Evolutionary conservation across 1,140 invertebrate species (phyloP), one percentile per base, ranked within the genome.

Genomic region (Camponotus pennsylvanicus): DNA sequence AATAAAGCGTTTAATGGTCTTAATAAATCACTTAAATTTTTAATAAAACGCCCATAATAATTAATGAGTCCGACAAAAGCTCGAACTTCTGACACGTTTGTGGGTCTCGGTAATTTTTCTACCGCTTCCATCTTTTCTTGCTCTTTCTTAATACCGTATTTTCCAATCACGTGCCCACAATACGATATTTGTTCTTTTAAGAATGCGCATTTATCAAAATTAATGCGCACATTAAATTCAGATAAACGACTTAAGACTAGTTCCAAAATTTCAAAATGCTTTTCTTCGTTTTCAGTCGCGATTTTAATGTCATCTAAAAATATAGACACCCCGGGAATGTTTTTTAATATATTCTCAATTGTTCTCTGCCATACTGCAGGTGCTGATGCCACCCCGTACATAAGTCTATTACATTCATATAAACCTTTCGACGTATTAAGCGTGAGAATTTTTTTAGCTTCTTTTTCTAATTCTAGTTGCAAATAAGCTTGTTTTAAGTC

Each of bases 121-220:
- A 90, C 85, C 9, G 88, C 88, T 1, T 70, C 37, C 0, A 89
- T 66, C 18, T 73, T 85, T 77, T 85, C 2, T 64, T 78, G 71
- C 11, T 71, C 63, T 27, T 89, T 89, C 4, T 87, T 80, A 7
- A 86, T 66, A 0, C 69, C 85, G 5, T 73, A 13, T 66, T 73
- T 79, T 8, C 69, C 59, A 0, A 77, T 82, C 0, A 83, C 21
- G 27, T 76, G 66, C 1, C 79, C 86, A 21, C 75, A 71, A 5
- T 83, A 55, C n/a, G 80, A 64, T 5, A 87, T 45, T 34, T 49
- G 64, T 13, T 87, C 37, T 32, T 83, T 27, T 6, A 83, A 34
- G 21, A 86, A 77, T 40, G 80, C 76, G 61, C 77, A 91, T 70
- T 78, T 85, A 3, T 71, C 67, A 9, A 40, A n/a, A 63, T 82